Conservation (phyloP, 2,113 vertebrate genomes). For the Pimephales promelas region DNA sequence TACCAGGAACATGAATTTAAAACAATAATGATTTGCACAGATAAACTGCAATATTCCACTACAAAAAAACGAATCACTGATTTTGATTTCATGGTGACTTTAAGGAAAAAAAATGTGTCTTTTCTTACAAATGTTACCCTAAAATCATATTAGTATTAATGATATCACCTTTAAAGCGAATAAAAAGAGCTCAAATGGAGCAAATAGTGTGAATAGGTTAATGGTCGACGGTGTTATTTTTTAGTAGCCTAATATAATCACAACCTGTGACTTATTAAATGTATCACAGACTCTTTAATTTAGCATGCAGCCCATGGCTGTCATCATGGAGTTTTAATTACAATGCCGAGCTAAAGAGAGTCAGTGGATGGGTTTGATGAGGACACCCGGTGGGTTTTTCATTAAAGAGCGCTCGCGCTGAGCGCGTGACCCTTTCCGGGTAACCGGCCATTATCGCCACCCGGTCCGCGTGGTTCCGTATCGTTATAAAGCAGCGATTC, state of each 20-base stretch:
- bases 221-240: neutral
- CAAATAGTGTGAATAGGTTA: constrained; percentile 13
- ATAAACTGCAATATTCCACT: too few relatives aligned
- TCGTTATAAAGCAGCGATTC: neutral
- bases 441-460: constrained; percentile 37
- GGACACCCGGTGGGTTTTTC: constrained; percentile 39
- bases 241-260: neutral
- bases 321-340: constrained; percentile 36
- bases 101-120: neutral
- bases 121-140: neutral
- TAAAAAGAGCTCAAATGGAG: neutral
- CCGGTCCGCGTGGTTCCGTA: neutral
- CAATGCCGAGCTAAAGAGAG: constrained; percentile 31
- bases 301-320: constrained; percentile 7
- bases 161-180: neutral
- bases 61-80: too few relatives aligned
- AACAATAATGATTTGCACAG: too few relatives aligned
- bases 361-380: constrained; percentile 29
- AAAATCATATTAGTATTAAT: neutral
- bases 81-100: too few relatives aligned
- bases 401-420: constrained; percentile 22
- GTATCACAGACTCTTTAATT: neutral
- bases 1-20: too few relatives aligned
- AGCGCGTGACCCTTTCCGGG: constrained; percentile 29
- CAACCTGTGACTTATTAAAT: constrained; percentile 11